These are phyloP conservation scores for Temnothorax longispinosus DNA, from an alignment of 1,140 invertebrate species.

Conservation along the genomic window DNA sequence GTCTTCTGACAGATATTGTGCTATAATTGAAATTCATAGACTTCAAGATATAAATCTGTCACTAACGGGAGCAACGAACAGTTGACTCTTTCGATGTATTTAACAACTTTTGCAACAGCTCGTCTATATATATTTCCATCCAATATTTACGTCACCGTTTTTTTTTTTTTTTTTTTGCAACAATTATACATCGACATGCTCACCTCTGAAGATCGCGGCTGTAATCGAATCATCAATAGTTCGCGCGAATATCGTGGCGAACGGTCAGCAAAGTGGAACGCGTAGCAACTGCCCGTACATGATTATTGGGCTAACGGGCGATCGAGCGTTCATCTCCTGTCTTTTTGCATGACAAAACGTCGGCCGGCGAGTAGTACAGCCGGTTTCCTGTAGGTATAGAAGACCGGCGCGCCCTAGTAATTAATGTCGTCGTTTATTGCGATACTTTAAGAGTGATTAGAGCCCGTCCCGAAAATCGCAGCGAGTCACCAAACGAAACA, in stretches of 20 bases:
- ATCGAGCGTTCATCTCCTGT: conserved; percentile 14
- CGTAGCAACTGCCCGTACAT: conserved; percentile 23
- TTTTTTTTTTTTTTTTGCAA: neutral
- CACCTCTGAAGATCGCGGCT: neutral
- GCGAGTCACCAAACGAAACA: conserved; percentile 10
- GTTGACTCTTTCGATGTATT: neutral
- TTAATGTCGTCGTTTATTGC: conserved; percentile 52
- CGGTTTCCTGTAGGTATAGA: conserved; percentile 25
- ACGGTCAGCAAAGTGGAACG: conserved; percentile 42
- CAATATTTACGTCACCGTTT: neutral
- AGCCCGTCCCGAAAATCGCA: conserved; percentile 34
- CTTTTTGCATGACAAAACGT: conserved; percentile 10
- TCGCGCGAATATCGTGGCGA: neutral
- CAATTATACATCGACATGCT: neutral
- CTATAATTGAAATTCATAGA: neutral
- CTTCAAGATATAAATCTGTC: neutral
- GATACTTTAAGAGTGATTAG: conserved; percentile 52
- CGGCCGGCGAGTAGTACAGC: conserved; percentile 17
- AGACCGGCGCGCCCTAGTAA: conserved; percentile 1
- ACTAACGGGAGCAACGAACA: neutral
- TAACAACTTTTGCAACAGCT: neutral
- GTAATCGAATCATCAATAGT: conserved; percentile 41
- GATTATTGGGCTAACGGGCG: conserved; percentile 34
- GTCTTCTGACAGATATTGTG: neutral
- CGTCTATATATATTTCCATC: neutral